phyloP scores from a whole-genome alignment of 2,797 vertebrate species.

The Ptychadena robeensis region DNA sequence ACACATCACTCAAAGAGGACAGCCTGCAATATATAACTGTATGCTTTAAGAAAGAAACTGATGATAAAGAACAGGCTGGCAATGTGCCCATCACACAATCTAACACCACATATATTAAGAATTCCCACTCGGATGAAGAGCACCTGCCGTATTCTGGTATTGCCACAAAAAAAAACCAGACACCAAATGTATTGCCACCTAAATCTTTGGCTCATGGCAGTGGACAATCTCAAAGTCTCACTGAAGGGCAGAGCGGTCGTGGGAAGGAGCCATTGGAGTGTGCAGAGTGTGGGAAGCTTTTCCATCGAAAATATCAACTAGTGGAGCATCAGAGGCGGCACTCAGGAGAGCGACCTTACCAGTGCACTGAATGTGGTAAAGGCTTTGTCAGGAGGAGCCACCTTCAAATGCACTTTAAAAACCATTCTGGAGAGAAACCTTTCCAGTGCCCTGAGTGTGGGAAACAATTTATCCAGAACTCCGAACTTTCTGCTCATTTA shows the following conservation, averaged over 20 bases:
- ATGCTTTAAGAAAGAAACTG: background rate
- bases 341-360: background rate
- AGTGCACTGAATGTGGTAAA: background rate
- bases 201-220: background rate
- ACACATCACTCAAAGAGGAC: background rate
- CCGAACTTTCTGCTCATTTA: background rate
- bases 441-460: slow-evolving; percentile 8
- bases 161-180: background rate
- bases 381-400: slow-evolving; percentile 1
- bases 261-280: background rate
- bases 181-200: background rate
- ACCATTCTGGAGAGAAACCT: background rate
- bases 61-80: background rate
- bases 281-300: background rate
- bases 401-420: background rate
- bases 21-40: background rate
- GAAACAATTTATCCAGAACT: background rate
- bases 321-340: background rate
- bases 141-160: background rate
- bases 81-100: background rate
- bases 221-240: background rate
- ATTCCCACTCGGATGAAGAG: background rate
- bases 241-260: background rate
- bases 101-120: background rate
- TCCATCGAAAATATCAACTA: background rate